Evolutionary conservation across 2,888 invertebrate genomes (phyloP).

Genomic region (Coelinius sp.): DNA sequence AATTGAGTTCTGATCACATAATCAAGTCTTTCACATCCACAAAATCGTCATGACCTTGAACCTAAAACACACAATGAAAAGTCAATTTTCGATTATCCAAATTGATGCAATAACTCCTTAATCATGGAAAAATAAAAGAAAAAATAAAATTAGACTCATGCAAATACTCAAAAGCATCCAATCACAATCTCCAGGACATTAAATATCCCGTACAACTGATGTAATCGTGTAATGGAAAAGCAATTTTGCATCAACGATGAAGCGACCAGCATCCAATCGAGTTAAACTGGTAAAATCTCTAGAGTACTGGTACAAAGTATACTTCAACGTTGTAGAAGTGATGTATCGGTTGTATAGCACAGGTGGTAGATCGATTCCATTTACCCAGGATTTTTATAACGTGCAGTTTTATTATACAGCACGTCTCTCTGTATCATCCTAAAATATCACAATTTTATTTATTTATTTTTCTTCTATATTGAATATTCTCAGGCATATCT

Average conservation of each 20-base stretch:
- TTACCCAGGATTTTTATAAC: background rate
- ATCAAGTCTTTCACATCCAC: too few relatives aligned
- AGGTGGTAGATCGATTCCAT: slow-evolving; percentile 7
- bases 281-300: slow-evolving; percentile 11
- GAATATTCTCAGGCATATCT: too few relatives aligned
- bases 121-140: too few relatives aligned
- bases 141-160: too few relatives aligned
- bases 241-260: slow-evolving; percentile 16
- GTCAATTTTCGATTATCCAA: too few relatives aligned
- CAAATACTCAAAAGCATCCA: too few relatives aligned
- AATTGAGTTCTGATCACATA: too few relatives aligned
- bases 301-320: slow-evolving; percentile 7
- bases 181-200: background rate
- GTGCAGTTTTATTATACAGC: background rate
- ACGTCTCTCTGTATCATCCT: background rate
- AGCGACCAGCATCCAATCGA: slow-evolving; percentile 22
- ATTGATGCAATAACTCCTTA: too few relatives aligned
- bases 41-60: too few relatives aligned
- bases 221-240: slow-evolving; percentile 24
- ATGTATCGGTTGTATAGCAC: slow-evolving; percentile 1
- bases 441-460: background rate
- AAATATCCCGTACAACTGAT: slow-evolving; percentile 1
- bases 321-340: background rate
- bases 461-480: too few relatives aligned
- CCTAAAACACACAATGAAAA: too few relatives aligned